phyloP scores from a whole-genome alignment of 2,888 invertebrate species.

The Elegia similella region DNA sequence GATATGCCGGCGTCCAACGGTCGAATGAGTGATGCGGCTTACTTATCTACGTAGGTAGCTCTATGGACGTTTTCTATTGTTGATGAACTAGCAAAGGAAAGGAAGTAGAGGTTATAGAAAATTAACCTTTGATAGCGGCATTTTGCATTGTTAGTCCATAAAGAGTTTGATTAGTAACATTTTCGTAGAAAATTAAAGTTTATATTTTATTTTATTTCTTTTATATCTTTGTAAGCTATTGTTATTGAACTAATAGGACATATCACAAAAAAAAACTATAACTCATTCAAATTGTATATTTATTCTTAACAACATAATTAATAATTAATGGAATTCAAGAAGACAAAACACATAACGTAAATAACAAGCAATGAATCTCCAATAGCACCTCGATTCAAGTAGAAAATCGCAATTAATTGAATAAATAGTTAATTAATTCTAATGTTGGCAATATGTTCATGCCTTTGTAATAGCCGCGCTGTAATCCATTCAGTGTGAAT shows the following conservation, averaged over 20 bases:
- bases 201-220: too few species aligned
- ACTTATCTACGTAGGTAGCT: constrained; percentile 1
- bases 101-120: too few species aligned
- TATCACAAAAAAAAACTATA: too few species aligned
- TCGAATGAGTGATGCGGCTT: constrained; percentile 48
- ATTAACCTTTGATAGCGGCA: too few species aligned
- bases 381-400: neutral
- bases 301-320: neutral
- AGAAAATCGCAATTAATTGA: neutral
- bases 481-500: neutral
- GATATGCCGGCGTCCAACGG: constrained; percentile 47
- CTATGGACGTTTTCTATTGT: too few species aligned
- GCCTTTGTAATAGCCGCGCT: neutral
- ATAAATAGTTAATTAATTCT: neutral
- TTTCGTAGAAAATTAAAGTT: too few species aligned
- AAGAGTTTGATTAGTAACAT: too few species aligned
- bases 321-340: neutral
- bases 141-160: too few species aligned
- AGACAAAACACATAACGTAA: neutral
- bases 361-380: neutral
- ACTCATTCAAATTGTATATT: neutral
- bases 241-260: too few species aligned
- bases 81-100: too few species aligned
- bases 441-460: neutral
- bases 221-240: too few species aligned